Base-by-base conservation (phyloP, 1,140 invertebrate species). In the Drosophila eugracilis region DNA sequence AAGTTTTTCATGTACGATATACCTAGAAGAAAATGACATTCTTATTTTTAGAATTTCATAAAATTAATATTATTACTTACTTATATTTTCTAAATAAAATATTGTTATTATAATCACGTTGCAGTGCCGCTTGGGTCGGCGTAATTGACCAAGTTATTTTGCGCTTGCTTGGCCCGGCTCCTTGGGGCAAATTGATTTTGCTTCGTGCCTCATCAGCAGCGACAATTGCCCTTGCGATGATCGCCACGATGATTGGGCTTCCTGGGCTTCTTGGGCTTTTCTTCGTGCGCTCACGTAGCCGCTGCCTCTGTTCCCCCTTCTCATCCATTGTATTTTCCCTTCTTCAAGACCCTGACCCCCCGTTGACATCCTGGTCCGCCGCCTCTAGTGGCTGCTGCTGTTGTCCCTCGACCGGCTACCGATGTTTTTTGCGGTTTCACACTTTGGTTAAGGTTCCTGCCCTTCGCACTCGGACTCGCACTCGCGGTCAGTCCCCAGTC, bases 371-470 rank as follows among this genome's bases (percentile, higher is more conserved):
- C 32, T 55, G 34, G 28, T 17, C 37, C 59, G 22, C 17, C 14
- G 12, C 59, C 54, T 5, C 21, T 19, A 39, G 54, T 9, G 28
- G 52, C 12, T 59, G 74, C 36, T 52, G 54, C 19, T 30, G 17
- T 30, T 55, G 41, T 71, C 36, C 75, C 53, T 22, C 53, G 28
- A 10, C 60, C 65, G 71, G 88, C 89, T 90, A 90, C 89, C 83
- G 89, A 90, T 85, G 79, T 90, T 90, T 85, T 76, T 81, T 90
- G 89, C 89, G 89, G 89, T 90, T 90, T 90, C 89, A 90, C 89
- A 90, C 89, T 90, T 91, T 91, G 85, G 78, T 88, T 89, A 89
- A 78, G 73, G 73, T 73, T 90, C 77, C 69, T 86, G 80, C 80
- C 81, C 80, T 85, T 85, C 65, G 80, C 81, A 72, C 72, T 80